These are phyloP conservation scores for Xyliphius kryptos DNA, from an alignment of 2,113 vertebrate species.

Conservation along the genomic window DNA sequence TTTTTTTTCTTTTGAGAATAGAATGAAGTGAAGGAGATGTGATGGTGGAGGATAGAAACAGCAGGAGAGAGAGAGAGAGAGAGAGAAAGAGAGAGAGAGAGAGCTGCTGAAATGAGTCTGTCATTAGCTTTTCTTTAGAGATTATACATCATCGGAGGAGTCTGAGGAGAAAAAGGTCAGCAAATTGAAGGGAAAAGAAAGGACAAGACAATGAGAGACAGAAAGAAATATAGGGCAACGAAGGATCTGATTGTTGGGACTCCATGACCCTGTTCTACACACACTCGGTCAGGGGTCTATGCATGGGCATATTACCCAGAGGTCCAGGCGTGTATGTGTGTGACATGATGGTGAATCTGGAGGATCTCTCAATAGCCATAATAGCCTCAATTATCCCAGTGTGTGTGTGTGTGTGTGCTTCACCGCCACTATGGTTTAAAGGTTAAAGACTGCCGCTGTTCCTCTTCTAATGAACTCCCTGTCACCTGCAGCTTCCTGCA, in stretches of 20 bases:
- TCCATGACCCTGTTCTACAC: constrained; percentile 18
- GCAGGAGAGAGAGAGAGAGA: constrained; percentile 10
- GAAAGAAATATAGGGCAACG: neutral
- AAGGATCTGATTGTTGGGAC: constrained; percentile 12
- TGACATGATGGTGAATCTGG: no score
- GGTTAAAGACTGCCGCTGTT: constrained; percentile 30
- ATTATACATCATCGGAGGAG: constrained; percentile 35
- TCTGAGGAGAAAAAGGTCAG: no score
- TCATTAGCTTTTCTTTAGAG: constrained; percentile 30
- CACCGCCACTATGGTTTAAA: constrained; percentile 23
- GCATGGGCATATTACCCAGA: no score
- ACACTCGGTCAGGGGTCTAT: neutral
- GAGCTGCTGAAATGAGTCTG: constrained; percentile 14
- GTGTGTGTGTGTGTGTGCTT: constrained; percentile 13
- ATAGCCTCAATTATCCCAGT: constrained; percentile 40
- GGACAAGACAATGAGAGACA: no score
- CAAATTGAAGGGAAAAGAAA: no score
- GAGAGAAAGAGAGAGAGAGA: constrained; percentile 16
- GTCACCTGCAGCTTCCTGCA: neutral
- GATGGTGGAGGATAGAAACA: no score
- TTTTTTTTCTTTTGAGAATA: neutral
- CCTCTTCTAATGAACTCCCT: constrained; percentile 31
- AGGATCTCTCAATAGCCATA: constrained; percentile 20
- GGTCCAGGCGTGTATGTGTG: no score
- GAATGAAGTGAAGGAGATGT: no score